Percentiles rank a stretch among this genome's conserved stretches.
Conservation (phyloP, 2,797 vertebrate species). For the Hapalemur alaotrensis region DNA sequence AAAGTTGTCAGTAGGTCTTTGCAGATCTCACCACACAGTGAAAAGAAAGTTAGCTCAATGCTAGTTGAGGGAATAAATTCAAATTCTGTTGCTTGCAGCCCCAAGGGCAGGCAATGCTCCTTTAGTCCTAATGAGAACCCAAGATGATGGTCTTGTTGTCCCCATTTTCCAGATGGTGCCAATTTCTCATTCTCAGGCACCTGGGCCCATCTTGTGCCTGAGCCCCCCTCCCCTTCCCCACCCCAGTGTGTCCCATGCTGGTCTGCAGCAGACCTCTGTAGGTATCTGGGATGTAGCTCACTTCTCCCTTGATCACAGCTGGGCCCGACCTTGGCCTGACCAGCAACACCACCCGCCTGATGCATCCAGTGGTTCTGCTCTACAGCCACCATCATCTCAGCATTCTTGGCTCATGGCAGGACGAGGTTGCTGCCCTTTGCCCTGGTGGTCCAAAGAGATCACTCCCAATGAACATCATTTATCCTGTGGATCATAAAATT, state of each 20-base stretch:
- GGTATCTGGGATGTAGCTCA: not conserved
- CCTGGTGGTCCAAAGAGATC: not conserved
- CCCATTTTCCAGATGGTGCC: not conserved
- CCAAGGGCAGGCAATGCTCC: not conserved
- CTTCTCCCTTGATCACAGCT: not conserved
- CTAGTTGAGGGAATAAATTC: not conserved
- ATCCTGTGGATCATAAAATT: not conserved
- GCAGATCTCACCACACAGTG: not conserved
- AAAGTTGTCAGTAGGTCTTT: not conserved
- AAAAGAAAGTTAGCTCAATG: not conserved
- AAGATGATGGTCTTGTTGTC: not conserved
- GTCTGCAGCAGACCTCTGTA: not conserved
- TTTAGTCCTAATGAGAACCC: not conserved
- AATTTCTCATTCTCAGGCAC: not conserved
- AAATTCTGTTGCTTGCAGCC: not conserved
- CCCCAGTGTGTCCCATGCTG: not conserved
- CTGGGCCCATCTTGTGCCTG: not conserved
- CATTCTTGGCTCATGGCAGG: not conserved
- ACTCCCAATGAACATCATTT: not conserved
- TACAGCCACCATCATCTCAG: not conserved
- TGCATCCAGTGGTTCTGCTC: not conserved
- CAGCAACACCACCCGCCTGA: not conserved
- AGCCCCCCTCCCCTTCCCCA: accelerated
- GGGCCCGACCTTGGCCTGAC: not conserved
- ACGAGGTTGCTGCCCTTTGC: not conserved